Conservation (phyloP, 2,113 vertebrate species). For the Pachycephala philippinensis region DNA sequence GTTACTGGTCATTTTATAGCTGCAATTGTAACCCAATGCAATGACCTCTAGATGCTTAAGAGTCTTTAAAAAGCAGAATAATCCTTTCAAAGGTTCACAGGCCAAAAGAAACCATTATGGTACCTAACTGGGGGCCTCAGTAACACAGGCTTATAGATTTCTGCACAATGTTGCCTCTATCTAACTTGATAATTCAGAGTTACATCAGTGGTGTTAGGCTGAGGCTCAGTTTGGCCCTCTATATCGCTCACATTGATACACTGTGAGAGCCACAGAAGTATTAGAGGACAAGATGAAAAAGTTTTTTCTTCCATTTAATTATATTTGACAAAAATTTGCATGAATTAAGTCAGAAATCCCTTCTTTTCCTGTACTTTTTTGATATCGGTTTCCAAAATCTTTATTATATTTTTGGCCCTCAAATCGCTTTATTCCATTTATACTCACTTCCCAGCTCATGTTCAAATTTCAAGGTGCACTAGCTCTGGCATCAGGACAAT, state of each 20-base stretch:
- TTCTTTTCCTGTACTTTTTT: not conserved
- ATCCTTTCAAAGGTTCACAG: conserved; percentile 18
- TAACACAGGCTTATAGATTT: not conserved
- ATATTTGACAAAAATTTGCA: not conserved
- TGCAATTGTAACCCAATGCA: conserved; percentile 8
- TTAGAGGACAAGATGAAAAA: not conserved
- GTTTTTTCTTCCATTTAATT: not conserved
- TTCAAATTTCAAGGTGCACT: not conserved
- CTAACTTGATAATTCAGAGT: not conserved
- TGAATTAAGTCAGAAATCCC: not conserved
- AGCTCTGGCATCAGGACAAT: not conserved
- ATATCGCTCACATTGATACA: rapidly evolving
- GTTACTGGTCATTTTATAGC: conserved; percentile 31
- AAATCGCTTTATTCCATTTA: not conserved
- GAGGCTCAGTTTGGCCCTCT: not conserved
- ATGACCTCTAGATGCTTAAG: not conserved
- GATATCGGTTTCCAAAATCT: not conserved
- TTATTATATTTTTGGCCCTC: not conserved
- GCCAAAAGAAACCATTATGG: conserved; percentile 1
- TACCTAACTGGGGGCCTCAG: not conserved
- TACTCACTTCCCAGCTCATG: not conserved
- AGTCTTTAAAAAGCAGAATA: not conserved
- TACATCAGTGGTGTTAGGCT: not conserved
- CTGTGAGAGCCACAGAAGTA: not conserved
- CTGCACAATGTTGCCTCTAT: not conserved